Conservation (phyloP, 2,888 invertebrate genomes). For the Pomacea canaliculata region DNA sequence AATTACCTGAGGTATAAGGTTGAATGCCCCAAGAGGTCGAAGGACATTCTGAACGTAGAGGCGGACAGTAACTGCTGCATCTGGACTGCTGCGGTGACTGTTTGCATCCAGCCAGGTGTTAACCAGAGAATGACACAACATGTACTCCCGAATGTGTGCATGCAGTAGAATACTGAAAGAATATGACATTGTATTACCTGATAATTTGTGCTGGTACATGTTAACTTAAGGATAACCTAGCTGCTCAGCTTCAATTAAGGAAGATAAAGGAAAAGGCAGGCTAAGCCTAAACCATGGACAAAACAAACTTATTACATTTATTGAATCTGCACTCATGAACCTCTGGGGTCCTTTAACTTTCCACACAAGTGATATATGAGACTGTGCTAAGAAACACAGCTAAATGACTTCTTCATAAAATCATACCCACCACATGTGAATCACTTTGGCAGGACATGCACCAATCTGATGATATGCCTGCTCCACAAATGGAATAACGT, state of each 20-base stretch:
- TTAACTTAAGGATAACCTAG: too few species aligned
- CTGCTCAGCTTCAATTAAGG: too few species aligned
- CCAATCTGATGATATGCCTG: slow-evolving; percentile 27
- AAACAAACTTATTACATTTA: too few species aligned
- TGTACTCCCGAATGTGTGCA: slow-evolving; percentile 35
- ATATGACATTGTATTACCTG: background rate
- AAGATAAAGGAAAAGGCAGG: too few species aligned
- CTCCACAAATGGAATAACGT: slow-evolving; percentile 29
- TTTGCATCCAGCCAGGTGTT: slow-evolving; percentile 27
- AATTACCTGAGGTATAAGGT: slow-evolving; percentile 20
- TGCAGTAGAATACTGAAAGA: slow-evolving; percentile 29
- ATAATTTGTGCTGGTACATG: too few species aligned
- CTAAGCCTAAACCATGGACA: too few species aligned
- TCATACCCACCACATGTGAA: slow-evolving; percentile 31
- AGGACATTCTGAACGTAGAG: slow-evolving; percentile 21
- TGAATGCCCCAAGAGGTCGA: slow-evolving; percentile 18
- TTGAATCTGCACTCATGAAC: too few species aligned
- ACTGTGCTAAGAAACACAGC: too few species aligned
- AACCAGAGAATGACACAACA: slow-evolving; percentile 32
- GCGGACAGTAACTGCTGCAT: slow-evolving; percentile 2
- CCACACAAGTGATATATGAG: too few species aligned
- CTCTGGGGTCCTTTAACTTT: too few species aligned
- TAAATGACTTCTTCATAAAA: too few species aligned
- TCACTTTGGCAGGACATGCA: slow-evolving; percentile 29
- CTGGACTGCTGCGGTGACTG: slow-evolving; percentile 12